Evolutionary conservation across 2,888 invertebrate species (phyloP), one percentile per base, ranked within the genome.

Genomic region (Papilio elwesi): DNA sequence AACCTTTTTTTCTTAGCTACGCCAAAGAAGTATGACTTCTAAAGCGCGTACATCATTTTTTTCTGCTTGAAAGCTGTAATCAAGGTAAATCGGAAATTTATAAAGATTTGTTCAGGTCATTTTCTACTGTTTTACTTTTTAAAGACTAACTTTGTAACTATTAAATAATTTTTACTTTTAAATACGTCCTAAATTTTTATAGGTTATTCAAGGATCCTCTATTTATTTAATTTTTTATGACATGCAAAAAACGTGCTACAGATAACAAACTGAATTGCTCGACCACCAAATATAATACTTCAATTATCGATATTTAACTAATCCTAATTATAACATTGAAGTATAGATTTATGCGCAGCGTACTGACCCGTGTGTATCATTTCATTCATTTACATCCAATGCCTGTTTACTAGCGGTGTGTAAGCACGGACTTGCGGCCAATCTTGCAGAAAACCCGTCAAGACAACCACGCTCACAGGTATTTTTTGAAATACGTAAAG

Each of bases 401-500:
- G 15, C 13, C 63, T 15, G 43, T 43, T 51, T 51, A 59, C 26
- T 26, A 38, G 66, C 57, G 38, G 59, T 47, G 70, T 48, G 67
- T 68, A 67, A 67, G 38, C 48, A 48, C 59, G 51, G 36, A 48
- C 16, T 48, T 47, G 48, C 48, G 63, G 71, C 64, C 72, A 72
- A 72, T 68, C 55, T 55, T 53, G 49, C 68, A 63, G 72, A 68
- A 68, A 72, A 68, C 72, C 55, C 49, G 68, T 48, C 62, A 68
- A 63, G 49, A 63, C 63, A 6, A 53, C 68, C 53, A 68, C 72
- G 72, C 38, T 48, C 55, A 64, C 72, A 72, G 72, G 72, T 72
- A 72, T 57, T 72, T 64, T 57, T 72, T 64, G 3, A 63, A 48
- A 52, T 9, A 55, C 12, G 6, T 66, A 66, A 65, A 6, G 12